These are phyloP conservation scores for Ischnus inquisitorius DNA, from an alignment of 2,888 invertebrate species.

Conservation along the genomic window DNA sequence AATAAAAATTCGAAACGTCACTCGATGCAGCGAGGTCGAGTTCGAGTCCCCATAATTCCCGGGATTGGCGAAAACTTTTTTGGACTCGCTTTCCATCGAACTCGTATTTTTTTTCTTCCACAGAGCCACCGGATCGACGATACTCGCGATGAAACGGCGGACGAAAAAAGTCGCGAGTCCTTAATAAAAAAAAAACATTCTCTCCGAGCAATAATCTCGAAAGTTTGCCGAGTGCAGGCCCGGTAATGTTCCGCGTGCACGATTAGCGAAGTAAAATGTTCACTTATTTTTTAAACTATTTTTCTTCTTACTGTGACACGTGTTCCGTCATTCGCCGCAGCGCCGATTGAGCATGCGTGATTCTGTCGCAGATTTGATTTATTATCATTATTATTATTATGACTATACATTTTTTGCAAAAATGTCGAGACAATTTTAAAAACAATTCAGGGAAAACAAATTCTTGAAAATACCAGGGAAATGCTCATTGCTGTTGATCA, in stretches of 20 bases:
- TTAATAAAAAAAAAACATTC: slow-evolving; percentile 29
- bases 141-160: background rate
- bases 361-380: background rate
- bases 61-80: slow-evolving; percentile 33
- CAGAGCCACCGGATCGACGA: background rate
- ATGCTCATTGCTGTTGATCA: no score
- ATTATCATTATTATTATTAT: no score
- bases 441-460: no score
- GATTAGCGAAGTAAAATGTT: slow-evolving; percentile 3
- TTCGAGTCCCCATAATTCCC: slow-evolving; percentile 4
- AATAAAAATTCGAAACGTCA: slow-evolving; percentile 18
- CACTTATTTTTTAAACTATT: background rate
- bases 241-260: slow-evolving; percentile 12
- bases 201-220: slow-evolving; percentile 4
- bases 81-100: background rate
- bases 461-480: background rate
- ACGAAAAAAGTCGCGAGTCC: slow-evolving; percentile 12
- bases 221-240: slow-evolving; percentile 7
- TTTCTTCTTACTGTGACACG: background rate
- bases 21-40: background rate
- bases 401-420: no score
- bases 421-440: no score
- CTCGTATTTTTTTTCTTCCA: no score
- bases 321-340: background rate
- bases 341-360: background rate